phyloP scores from a whole-genome alignment of 2,797 vertebrate genomes.

The Nyctibius grandis region DNA sequence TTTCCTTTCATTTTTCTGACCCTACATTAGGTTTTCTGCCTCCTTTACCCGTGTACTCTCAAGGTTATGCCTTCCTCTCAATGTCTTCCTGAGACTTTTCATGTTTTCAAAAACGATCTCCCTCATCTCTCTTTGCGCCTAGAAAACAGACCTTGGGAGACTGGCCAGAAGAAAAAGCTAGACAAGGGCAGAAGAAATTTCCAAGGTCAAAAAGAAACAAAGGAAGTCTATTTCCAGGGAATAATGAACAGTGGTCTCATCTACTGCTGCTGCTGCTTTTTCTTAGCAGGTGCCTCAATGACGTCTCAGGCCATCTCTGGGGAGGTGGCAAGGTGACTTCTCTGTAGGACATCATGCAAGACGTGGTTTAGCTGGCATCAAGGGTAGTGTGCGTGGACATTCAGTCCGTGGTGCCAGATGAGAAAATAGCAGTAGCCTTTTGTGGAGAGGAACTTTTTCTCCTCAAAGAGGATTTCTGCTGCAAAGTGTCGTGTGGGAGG shows the following conservation, averaged over 20 bases:
- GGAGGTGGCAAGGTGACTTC: not conserved
- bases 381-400: not conserved
- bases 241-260: not conserved
- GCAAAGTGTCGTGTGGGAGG: not conserved
- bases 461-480: not conserved
- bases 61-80: not conserved
- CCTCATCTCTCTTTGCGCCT: not conserved
- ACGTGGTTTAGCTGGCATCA: not conserved
- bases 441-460: not conserved
- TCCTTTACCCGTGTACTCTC: not conserved
- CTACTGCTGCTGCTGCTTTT: not conserved
- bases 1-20: not conserved
- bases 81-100: not conserved
- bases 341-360: not conserved
- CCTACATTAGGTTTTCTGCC: not conserved
- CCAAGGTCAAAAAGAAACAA: not conserved
- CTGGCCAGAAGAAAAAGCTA: not conserved
- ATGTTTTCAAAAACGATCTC: not conserved
- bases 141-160: not conserved
- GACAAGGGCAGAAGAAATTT: not conserved
- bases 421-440: not conserved
- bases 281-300: not conserved
- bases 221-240: not conserved
- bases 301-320: not conserved
- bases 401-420: not conserved